Conservation (phyloP, 1,140 invertebrate genomes). For the Zaprionus ornatus region DNA sequence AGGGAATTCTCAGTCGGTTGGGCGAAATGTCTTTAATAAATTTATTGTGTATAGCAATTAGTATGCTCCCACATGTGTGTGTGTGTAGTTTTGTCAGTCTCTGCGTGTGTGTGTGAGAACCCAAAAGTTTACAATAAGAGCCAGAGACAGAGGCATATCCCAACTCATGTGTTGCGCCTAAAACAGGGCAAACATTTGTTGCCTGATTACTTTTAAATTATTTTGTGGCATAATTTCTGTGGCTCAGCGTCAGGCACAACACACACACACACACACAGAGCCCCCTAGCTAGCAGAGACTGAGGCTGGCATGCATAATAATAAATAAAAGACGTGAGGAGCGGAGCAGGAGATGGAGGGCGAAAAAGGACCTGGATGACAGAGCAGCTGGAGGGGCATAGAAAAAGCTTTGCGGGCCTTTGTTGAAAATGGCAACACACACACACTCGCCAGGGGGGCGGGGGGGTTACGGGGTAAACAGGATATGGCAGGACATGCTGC, state of each 20-base stretch:
- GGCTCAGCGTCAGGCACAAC: conserved; percentile 40
- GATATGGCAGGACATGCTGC: conserved; percentile 41
- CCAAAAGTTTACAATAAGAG: conserved; percentile 41
- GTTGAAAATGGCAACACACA: conserved; percentile 42
- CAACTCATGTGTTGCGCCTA: conserved; percentile 56
- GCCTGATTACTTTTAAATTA: conserved; percentile 84
- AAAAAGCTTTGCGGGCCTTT: conserved; percentile 50
- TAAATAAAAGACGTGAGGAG: conserved; percentile 62
- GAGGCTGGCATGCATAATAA: conserved; percentile 70
- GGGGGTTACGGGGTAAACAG: conserved; percentile 24
- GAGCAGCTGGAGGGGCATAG: conserved; percentile 31
- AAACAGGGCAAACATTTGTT: conserved; percentile 79
- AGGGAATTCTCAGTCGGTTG: conserved; percentile 6
- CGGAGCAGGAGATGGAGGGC: conserved; percentile 4
- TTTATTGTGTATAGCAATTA: conserved; percentile 77
- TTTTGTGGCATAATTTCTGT: conserved; percentile 82
- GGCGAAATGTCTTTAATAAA: conserved; percentile 69
- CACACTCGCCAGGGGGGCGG: conserved; percentile 14
- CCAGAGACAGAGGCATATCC: neutral
- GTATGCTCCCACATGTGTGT: conserved; percentile 32
- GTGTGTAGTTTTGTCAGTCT: conserved; percentile 3
- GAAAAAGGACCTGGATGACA: conserved; percentile 46
- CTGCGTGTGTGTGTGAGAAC: conserved; percentile 20
- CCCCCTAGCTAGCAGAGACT: conserved; percentile 15
- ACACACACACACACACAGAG: conserved; percentile 31